Evolutionary conservation across 2,888 invertebrate species (phyloP).

Genomic region (Nomada flava): DNA sequence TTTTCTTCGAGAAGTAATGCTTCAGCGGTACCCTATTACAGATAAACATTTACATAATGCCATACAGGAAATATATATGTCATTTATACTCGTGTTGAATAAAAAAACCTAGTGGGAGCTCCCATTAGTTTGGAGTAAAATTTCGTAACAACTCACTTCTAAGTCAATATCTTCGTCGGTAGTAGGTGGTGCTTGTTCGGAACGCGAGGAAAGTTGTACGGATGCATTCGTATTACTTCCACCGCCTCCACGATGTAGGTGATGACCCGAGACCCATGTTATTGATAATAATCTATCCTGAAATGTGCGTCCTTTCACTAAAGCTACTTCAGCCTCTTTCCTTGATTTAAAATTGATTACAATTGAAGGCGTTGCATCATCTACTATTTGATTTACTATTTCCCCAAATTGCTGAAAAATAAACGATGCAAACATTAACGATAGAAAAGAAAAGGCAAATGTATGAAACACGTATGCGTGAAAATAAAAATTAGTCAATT

Average conservation of each 20-base stretch:
- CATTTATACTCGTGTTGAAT: neutral
- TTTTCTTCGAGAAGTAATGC: conserved; percentile 91
- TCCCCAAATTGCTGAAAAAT: conserved; percentile 92
- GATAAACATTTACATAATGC: neutral
- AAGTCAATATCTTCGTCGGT: conserved; percentile 81
- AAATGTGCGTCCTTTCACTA: conserved; percentile 91
- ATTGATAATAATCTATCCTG: conserved; percentile 86
- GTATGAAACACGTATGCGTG: neutral
- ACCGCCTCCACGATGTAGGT: conserved; percentile 85
- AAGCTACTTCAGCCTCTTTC: conserved; percentile 92
- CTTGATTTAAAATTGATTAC: conserved; percentile 91
- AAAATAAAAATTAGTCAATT: conserved; percentile 6
- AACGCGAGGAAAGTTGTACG: conserved; percentile 74
- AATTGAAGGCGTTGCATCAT: conserved; percentile 90
- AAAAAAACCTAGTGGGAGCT: neutral
- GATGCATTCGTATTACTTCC: conserved; percentile 68
- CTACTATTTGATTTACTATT: conserved; percentile 92
- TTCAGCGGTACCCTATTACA: conserved; percentile 84
- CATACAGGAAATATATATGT: too few relatives aligned
- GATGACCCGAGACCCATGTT: conserved; percentile 85
- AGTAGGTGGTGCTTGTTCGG: conserved; percentile 78
- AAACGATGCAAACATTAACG: conserved; percentile 86
- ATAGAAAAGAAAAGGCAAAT: conserved; percentile 84
- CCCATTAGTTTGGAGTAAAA: neutral
- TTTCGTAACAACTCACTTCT: conserved; percentile 73